Percentiles rank a stretch among this genome's conserved stretches.
These are phyloP conservation scores for Xestobium rufovillosum DNA, from an alignment of 2,888 invertebrate species.

Conservation along the genomic window DNA sequence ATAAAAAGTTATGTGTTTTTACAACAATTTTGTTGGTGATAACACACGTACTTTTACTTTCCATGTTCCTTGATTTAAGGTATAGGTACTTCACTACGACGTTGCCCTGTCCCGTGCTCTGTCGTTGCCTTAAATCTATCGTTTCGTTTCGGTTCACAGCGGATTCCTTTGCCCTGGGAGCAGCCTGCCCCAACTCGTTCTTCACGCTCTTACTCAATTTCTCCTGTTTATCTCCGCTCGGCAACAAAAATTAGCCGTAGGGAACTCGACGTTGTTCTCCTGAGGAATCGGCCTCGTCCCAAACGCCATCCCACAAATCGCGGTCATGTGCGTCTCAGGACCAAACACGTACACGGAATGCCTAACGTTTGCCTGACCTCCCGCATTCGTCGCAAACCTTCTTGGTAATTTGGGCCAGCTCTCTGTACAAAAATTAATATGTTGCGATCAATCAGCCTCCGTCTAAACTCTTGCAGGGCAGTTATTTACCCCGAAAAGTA, in stretches of 20 bases:
- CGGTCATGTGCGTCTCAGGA: conserved; percentile 97
- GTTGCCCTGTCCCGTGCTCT: no score
- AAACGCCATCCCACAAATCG: conserved; percentile 92
- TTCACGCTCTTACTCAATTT: conserved; percentile 3
- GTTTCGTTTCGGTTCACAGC: no score
- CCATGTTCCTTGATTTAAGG: no score
- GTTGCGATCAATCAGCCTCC: conserved; percentile 81
- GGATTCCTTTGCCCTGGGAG: conserved; percentile 9
- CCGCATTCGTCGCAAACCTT: conserved; percentile 81
- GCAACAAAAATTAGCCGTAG: conserved; percentile 82
- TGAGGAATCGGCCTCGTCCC: conserved; percentile 74
- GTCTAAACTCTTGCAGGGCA: conserved; percentile 88
- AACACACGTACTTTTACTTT: no score
- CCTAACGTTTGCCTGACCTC: conserved; percentile 74
- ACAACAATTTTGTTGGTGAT: no score
- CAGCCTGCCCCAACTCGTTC: conserved; percentile 3
- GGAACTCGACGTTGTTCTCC: conserved; percentile 53
- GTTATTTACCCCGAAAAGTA: conserved; percentile 96
- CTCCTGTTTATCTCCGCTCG: conserved; percentile 53
- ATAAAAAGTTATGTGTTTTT: no score
- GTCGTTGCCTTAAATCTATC: no score
- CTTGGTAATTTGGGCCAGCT: conserved; percentile 99
- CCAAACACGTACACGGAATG: conserved; percentile 83
- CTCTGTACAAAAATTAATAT: conserved; percentile 93
- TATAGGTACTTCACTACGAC: no score